Base-by-base conservation (phyloP, 92 coral and sea anemone genomes). In the Umimayanthus chanpuru region DNA sequence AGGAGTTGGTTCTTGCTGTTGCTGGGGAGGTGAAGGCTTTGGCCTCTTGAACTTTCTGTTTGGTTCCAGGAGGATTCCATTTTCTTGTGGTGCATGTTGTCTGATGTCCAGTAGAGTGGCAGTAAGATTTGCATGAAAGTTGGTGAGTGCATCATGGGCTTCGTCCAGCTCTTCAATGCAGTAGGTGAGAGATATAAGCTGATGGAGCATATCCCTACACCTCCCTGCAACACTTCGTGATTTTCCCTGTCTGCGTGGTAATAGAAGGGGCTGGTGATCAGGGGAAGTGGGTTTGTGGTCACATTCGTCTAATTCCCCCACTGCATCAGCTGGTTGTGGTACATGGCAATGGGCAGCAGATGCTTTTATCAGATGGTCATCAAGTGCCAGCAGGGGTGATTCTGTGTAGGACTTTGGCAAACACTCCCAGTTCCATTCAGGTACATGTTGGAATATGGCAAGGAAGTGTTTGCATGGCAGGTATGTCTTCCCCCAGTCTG, bases 401-500 rank as follows among this genome's bases (percentile, higher is more conserved):
- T 43, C 80, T 1, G 11, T 70, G 79, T 84, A 84, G 5, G 6
- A 10, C n/a, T 18, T 36, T 20, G 79, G 56, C 0, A 70, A 25
- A 1, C 9, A 12, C 26, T 85, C 80, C 88, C 88, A 85, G 10
- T 73, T 40, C 80, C 88, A 85, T 4, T 9, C 29, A 29, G 88
- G 81, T 15, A 23, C 72, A 79, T 85, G 88, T 44, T 41, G 67
- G 26, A 85, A 85, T 38, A 86, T 70, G 39, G 89, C 80, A 40
- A 86, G n/a, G 55, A 73, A 86, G 56, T 86, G 89, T 67, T 76
- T 86, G 61, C 82, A 86, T 9, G 81, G 89, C 25, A 86, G 70
- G 50, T 29, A 64, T 10, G 50, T 49, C 29, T 39, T 65, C 28
- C 28, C 23, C 89, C 89, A 74, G 29, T 77, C 81, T 71, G 50